Evolutionary conservation across 2,113 vertebrate species (phyloP).

Genomic region (Macquaria australasica): DNA sequence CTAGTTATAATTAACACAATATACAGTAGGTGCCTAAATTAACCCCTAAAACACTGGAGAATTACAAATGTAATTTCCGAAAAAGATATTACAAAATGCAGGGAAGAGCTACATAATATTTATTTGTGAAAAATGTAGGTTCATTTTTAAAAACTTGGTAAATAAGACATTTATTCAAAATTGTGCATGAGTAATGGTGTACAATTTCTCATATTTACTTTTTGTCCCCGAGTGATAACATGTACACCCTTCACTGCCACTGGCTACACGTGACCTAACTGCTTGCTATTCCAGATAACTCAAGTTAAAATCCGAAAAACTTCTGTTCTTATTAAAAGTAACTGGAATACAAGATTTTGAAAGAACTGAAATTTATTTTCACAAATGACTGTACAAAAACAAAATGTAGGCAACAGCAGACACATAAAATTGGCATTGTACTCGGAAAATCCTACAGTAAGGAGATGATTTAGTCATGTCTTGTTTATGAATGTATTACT

Average conservation of each 20-base stretch:
- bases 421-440: slow-evolving; percentile 11
- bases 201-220: neutral
- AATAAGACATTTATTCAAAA: neutral
- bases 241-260: no score
- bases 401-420: neutral
- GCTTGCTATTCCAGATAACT: neutral
- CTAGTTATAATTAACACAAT: no score
- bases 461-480: neutral
- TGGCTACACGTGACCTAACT: no score
- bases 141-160: neutral
- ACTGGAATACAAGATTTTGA: neutral
- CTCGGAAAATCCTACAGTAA: neutral
- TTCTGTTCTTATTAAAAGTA: neutral
- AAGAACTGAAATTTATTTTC: slow-evolving; percentile 58
- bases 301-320: neutral
- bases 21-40: no score
- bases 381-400: slow-evolving; percentile 49
- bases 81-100: no score
- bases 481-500: neutral
- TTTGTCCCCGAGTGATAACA: no score
- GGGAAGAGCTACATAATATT: neutral
- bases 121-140: neutral
- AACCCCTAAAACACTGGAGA: no score
- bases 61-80: no score
- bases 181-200: neutral